Conservation (phyloP, 1,140 invertebrate genomes). For the Conus ventricosus region DNA sequence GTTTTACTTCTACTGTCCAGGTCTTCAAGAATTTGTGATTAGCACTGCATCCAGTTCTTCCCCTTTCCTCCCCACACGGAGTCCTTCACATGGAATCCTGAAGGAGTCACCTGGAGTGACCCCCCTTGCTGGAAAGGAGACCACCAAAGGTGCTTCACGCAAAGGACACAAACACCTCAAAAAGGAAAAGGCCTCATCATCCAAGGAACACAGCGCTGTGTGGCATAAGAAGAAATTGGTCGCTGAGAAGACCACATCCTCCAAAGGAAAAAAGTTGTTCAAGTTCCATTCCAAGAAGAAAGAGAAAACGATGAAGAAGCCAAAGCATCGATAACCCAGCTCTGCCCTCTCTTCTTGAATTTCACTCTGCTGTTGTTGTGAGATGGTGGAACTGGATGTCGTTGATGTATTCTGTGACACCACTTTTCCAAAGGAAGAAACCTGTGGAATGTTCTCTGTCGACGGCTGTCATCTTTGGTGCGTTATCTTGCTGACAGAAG, state of each 20-base stretch:
- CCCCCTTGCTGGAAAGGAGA: neutral
- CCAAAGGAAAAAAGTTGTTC: neutral
- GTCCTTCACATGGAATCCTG: neutral
- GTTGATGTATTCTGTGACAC: too few relatives aligned
- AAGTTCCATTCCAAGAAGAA: constrained; percentile 4
- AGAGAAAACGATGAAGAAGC: neutral
- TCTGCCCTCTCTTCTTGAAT: too few relatives aligned
- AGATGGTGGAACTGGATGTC: too few relatives aligned
- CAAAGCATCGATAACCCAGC: neutral
- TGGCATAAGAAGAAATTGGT: neutral
- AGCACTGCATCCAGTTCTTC: neutral
- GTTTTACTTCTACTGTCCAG: neutral
- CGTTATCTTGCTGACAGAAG: too few relatives aligned
- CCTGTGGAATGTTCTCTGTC: too few relatives aligned
- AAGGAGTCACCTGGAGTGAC: neutral
- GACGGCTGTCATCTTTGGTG: too few relatives aligned
- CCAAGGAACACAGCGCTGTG: neutral
- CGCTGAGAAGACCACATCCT: neutral
- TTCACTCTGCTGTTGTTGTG: too few relatives aligned
- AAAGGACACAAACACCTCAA: neutral
- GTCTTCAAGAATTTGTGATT: constrained; percentile 14
- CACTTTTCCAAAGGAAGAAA: too few relatives aligned
- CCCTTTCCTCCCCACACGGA: neutral
- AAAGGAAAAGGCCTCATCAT: neutral
- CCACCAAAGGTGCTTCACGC: neutral